Evolutionary conservation across 1,140 invertebrate genomes (phyloP).

Genomic region (Amphibalanus amphitrite): DNA sequence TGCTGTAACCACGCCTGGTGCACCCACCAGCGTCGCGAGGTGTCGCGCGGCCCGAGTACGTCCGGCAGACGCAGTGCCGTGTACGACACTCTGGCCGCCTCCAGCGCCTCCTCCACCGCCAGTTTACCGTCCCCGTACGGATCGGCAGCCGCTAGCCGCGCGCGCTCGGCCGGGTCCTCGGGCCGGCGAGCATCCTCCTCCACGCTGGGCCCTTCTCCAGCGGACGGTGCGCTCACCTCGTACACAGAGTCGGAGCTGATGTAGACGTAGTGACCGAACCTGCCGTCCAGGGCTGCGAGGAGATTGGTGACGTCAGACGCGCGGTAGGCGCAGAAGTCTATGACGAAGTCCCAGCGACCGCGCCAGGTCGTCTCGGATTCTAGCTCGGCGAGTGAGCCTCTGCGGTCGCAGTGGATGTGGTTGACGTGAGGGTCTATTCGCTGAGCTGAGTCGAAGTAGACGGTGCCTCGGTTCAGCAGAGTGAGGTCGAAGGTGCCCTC

Average conservation of each 20-base stretch:
- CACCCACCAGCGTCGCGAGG: slow-evolving; percentile 31
- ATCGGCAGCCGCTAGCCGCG: slow-evolving; percentile 5
- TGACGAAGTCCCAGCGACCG: slow-evolving; percentile 8
- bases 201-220: neutral
- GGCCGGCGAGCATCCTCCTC: slow-evolving; percentile 12
- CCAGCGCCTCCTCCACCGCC: slow-evolving; percentile 10
- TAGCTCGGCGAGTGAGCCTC: slow-evolving; percentile 5
- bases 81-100: neutral
- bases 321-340: slow-evolving; percentile 9
- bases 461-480: slow-evolving; percentile 8
- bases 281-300: slow-evolving; percentile 6
- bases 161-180: slow-evolving; percentile 6
- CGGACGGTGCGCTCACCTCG: slow-evolving; percentile 9
- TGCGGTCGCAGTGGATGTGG: slow-evolving; percentile 7
- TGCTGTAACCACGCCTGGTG: slow-evolving; percentile 33
- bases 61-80: slow-evolving; percentile 31
- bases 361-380: slow-evolving; percentile 1
- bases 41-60: slow-evolving; percentile 32
- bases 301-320: slow-evolving; percentile 6
- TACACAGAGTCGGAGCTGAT: slow-evolving; percentile 12
- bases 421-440: slow-evolving; percentile 8
- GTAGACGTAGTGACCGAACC: slow-evolving; percentile 10
- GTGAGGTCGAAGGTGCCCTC: slow-evolving; percentile 7
- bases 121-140: slow-evolving; percentile 12
- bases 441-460: slow-evolving; percentile 9